Percentiles rank a stretch among this genome's conserved stretches.
These are phyloP conservation scores for Idaea aversata DNA, from an alignment of 2,888 invertebrate genomes.

Conservation along the genomic window DNA sequence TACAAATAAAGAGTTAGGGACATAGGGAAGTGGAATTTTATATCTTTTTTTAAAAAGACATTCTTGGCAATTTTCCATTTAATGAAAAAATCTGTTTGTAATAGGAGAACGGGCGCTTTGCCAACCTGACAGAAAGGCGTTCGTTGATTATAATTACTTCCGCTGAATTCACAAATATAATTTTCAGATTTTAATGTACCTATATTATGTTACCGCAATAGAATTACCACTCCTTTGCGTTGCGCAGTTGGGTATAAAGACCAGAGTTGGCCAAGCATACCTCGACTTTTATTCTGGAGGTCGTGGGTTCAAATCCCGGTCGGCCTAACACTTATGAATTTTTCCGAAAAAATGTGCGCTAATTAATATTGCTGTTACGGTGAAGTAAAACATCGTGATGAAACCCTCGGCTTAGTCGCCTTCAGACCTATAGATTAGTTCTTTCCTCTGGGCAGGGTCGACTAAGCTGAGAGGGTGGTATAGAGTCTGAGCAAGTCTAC, in stretches of 20 bases:
- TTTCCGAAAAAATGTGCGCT: background rate
- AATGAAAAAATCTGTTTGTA: conserved; percentile 39
- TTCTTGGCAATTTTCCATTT: conserved; percentile 46
- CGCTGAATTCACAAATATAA: conserved; percentile 5
- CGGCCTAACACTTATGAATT: background rate
- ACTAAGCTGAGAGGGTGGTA: too few species aligned
- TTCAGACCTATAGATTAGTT: too few species aligned
- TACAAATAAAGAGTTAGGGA: conserved; percentile 74
- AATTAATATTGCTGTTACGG: too few species aligned
- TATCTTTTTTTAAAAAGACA: conserved; percentile 47
- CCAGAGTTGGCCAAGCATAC: background rate
- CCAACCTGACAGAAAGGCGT: conserved; percentile 37
- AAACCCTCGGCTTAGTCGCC: too few species aligned
- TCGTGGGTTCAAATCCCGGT: too few species aligned
- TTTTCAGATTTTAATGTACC: background rate
- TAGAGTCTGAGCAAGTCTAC: too few species aligned
- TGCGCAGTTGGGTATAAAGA: too few species aligned
- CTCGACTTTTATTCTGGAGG: too few species aligned
- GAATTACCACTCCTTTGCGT: background rate
- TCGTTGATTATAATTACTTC: conserved; percentile 14
- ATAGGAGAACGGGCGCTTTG: conserved; percentile 36
- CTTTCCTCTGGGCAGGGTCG: too few species aligned
- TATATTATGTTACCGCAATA: background rate
- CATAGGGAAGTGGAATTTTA: conserved; percentile 55
- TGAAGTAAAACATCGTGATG: too few species aligned